Evolutionary conservation across 1,140 invertebrate genomes (phyloP).

Genomic region (Pseudachorutes palmiensis): DNA sequence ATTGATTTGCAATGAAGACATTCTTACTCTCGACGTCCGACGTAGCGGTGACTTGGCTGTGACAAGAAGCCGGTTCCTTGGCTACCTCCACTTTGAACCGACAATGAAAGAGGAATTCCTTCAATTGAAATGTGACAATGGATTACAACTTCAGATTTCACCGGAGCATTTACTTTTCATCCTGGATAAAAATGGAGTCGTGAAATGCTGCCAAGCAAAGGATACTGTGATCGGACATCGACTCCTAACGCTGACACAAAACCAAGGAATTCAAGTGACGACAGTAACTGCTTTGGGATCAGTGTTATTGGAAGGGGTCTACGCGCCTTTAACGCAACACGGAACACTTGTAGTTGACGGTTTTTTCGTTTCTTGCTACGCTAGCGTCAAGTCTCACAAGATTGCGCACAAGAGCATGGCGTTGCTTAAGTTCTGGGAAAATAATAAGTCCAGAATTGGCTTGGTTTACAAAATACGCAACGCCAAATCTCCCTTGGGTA

Average conservation of each 20-base stretch:
- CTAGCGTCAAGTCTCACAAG: neutral
- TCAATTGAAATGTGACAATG: neutral
- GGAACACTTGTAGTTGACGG: constrained; percentile 2
- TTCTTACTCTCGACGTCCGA: neutral
- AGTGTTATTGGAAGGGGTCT: neutral
- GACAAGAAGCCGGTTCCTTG: neutral
- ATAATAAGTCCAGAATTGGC: too few relatives aligned
- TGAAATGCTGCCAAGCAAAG: neutral
- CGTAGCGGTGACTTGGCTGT: neutral
- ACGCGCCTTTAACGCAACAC: neutral
- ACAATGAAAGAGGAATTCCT: neutral
- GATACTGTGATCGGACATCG: neutral
- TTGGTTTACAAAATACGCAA: too few relatives aligned
- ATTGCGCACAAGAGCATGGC: neutral
- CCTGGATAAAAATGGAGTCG: neutral
- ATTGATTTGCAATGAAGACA: neutral
- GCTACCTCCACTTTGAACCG: constrained; percentile 7
- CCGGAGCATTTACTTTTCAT: neutral
- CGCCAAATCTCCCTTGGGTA: too few relatives aligned
- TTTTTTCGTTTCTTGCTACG: constrained; percentile 3
- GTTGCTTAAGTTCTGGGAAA: neutral
- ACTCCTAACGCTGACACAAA: neutral
- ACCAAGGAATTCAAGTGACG: neutral
- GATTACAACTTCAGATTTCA: neutral
- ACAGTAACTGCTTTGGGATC: too few relatives aligned